These are phyloP conservation scores for Anolis apletophallus DNA, from an alignment of 2,797 vertebrate genomes.

Conservation along the genomic window DNA sequence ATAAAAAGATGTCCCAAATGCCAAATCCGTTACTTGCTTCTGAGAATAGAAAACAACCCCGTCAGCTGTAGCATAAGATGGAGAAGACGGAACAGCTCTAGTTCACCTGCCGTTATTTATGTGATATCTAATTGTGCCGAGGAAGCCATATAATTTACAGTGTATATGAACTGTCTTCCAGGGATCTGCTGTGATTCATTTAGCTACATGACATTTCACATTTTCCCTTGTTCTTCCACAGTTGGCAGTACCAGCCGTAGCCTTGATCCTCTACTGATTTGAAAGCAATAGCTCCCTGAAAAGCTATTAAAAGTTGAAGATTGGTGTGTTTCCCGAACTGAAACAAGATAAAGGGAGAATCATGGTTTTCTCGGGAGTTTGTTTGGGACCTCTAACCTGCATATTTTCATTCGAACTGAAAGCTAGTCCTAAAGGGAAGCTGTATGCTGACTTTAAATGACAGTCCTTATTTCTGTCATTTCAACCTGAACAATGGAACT, in stretches of 20 bases:
- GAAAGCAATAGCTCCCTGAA: constrained; percentile 59
- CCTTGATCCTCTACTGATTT: constrained; percentile 73
- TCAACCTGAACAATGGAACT: no score
- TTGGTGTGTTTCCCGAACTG: constrained; percentile 15
- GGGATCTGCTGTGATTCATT: constrained; percentile 64
- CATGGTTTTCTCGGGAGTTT: constrained; percentile 25
- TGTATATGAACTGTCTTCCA: constrained; percentile 48
- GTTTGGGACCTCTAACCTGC: constrained; percentile 26
- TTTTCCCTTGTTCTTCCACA: constrained; percentile 64
- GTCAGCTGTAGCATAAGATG: not conserved
- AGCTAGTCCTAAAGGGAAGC: constrained; percentile 8
- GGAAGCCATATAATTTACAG: constrained; percentile 33
- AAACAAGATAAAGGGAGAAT: constrained; percentile 40
- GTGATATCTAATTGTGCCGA: constrained; percentile 61
- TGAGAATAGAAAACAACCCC: constrained; percentile 25
- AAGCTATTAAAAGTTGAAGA: constrained; percentile 67
- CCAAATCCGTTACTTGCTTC: constrained; percentile 50
- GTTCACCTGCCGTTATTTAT: constrained; percentile 52
- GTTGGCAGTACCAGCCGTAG: constrained; percentile 48
- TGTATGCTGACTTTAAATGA: not conserved
- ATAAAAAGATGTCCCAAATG: constrained; percentile 47
- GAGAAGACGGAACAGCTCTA: constrained; percentile 49
- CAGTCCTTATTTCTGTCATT: not conserved
- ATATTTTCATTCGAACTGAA: constrained; percentile 36
- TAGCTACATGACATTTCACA: constrained; percentile 70